Base-by-base conservation (phyloP, 2,888 invertebrate species). In the Zhuqinia jingwanae region DNA sequence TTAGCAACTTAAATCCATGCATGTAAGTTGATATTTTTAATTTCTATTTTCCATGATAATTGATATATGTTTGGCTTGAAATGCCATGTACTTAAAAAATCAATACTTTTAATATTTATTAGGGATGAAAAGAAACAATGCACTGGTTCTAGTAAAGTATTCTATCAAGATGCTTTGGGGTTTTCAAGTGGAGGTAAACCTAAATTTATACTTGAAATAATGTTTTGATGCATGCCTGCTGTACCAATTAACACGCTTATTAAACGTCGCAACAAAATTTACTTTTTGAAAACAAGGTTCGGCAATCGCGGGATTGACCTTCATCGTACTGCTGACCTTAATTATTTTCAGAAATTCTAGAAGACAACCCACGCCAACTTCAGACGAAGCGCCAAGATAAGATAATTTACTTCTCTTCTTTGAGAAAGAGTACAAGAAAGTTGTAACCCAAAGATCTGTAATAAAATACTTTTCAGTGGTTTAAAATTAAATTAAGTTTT, bases 1-100 rank as follows among this genome's bases (percentile, higher is more conserved):
- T 90, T 2, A 90, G 87, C 82, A 86, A 79, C 36, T 63, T 89
- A n/a, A 87, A 89, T 60, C 89, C 90, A 42, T 90, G 89, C 70
- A 70, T 63, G 90, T 90, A 89, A 89, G 89, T 87, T 73, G 13
- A 27, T 11, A 3, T 15, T 25, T n/a, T 30, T 63, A 20, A 11
- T 13, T 5, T 10, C 13, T 63, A 5, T 63, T 63, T 6, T 5
- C 20, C 3, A 25, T 20, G 6, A 27, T 53, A 27, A n/a, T 60
- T 76, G 60, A 3, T 10, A 30, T n/a, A 27, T 36, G n/a, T 20
- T 56, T 22, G 73, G 60, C 42, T 50, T 20, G 20, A 45, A 50
- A n/a, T n/a, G n/a, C n/a, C n/a, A n/a, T n/a, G n/a, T n/a, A n/a
- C n/a, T n/a, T n/a, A n/a, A n/a, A n/a, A n/a, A n/a, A n/a, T n/a